These are phyloP conservation scores for Trachurus trachurus DNA, from an alignment of 2,797 vertebrate species.

Conservation along the genomic window DNA sequence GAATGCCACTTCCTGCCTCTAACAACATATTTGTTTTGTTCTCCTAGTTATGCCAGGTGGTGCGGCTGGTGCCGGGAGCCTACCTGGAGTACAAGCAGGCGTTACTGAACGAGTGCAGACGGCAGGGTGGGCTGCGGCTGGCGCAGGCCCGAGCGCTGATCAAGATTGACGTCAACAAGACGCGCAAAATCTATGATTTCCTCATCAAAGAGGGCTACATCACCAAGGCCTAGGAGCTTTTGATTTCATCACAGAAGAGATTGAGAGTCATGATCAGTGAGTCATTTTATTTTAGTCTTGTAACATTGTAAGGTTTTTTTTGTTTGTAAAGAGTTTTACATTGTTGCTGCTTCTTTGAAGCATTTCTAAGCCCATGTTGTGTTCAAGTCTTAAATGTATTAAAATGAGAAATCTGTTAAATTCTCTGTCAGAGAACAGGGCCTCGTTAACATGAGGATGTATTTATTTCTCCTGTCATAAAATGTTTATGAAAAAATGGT, in stretches of 20 bases:
- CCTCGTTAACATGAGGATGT: conserved; percentile 31
- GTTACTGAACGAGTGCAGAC: conserved; percentile 94
- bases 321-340: conserved; percentile 29
- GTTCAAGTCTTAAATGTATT: conserved; percentile 42
- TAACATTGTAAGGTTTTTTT: conserved; percentile 23
- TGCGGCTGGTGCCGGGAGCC: conserved; percentile 96
- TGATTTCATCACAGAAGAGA: neutral
- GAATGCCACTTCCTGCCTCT: neutral
- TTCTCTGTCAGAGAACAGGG: conserved; percentile 38
- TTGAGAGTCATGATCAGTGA: neutral
- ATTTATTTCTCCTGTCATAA: conserved; percentile 69
- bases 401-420: conserved; percentile 43
- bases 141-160: conserved; percentile 97
- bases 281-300: conserved; percentile 22
- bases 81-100: conserved; percentile 99
- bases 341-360: conserved; percentile 45
- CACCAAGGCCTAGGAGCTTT: conserved; percentile 89
- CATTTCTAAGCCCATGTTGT: conserved; percentile 35
- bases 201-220: conserved; percentile 98
- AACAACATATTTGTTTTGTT: conserved; percentile 19
- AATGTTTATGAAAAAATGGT: conserved; percentile 27
- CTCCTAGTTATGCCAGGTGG: conserved; percentile 96
- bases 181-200: conserved; percentile 99
- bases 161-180: conserved; percentile 99
- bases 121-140: conserved; percentile 95